A percentile compares a stretch with the other conserved stretches of the same genome.
phyloP scores from a whole-genome alignment of 2,797 vertebrate genomes.

The Molossus molossus region DNA sequence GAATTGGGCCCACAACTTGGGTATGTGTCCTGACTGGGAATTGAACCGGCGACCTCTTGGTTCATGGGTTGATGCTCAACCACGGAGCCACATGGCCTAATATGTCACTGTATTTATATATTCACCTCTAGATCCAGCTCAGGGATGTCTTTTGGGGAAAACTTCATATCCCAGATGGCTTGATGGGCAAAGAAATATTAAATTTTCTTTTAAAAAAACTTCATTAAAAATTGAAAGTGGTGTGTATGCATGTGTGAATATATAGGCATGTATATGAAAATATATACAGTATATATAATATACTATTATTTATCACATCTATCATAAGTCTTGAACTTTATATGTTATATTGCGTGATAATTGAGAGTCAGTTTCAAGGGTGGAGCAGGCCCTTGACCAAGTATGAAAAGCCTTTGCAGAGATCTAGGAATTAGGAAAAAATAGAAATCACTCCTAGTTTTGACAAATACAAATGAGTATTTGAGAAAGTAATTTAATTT shows the following conservation, averaged over 20 bases:
- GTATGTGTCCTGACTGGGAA: too few species aligned
- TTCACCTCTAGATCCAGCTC: background rate
- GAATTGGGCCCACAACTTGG: too few species aligned
- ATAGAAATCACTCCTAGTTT: background rate
- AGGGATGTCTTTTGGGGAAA: background rate
- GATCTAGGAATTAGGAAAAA: constrained; percentile 39
- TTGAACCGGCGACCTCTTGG: too few species aligned
- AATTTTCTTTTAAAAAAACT: background rate
- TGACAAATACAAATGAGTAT: constrained; percentile 34
- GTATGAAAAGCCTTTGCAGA: constrained; percentile 43
- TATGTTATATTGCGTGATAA: background rate
- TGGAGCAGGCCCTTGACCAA: background rate
- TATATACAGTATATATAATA: background rate
- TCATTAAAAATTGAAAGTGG: background rate
- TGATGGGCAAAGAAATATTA: background rate
- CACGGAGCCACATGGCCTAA: too few species aligned
- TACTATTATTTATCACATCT: constrained; percentile 13
- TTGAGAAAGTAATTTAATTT: constrained; percentile 5
- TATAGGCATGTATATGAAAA: background rate
- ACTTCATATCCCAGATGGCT: background rate
- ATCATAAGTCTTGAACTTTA: constrained; percentile 11
- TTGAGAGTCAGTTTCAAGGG: background rate
- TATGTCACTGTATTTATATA: background rate
- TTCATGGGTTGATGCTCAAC: too few species aligned
- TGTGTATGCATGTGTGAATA: rapidly evolving